Conservation (phyloP, 1,140 invertebrate genomes). For the Paracyclopina nana region DNA sequence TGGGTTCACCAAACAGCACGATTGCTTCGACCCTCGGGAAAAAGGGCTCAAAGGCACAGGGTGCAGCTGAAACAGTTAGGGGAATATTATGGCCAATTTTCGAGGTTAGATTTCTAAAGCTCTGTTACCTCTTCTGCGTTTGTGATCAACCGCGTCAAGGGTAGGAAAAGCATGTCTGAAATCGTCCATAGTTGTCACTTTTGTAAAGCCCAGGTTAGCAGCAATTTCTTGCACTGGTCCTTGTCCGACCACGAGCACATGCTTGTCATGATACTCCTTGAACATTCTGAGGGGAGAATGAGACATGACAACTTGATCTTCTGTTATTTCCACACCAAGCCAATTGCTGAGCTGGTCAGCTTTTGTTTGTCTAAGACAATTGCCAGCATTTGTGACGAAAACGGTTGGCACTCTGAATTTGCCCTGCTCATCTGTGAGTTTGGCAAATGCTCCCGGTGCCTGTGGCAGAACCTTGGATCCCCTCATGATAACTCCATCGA, state of each 20-base stretch:
- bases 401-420: constrained; percentile 34
- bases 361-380: constrained; percentile 36
- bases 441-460: constrained; percentile 35
- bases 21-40: constrained; percentile 29
- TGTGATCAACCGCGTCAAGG: constrained; percentile 46
- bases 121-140: constrained; percentile 33
- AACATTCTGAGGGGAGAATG: constrained; percentile 46
- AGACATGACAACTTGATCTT: constrained; percentile 38
- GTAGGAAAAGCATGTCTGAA: constrained; percentile 39
- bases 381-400: constrained; percentile 48
- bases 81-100: neutral
- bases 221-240: constrained; percentile 42
- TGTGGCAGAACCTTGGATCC: constrained; percentile 40
- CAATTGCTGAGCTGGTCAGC: constrained; percentile 40
- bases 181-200: constrained; percentile 39
- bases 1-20: constrained; percentile 40
- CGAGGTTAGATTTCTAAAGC: constrained; percentile 27
- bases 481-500: constrained; percentile 47
- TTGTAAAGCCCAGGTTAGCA: constrained; percentile 41
- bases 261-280: constrained; percentile 37
- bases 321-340: constrained; percentile 25
- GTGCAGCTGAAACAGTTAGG: no score
- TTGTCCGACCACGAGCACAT: constrained; percentile 45
- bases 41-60: constrained; percentile 15
- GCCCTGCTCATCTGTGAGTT: constrained; percentile 29